These are phyloP conservation scores for Epicampocera succincta DNA, from an alignment of 2,888 invertebrate genomes.

Conservation along the genomic window DNA sequence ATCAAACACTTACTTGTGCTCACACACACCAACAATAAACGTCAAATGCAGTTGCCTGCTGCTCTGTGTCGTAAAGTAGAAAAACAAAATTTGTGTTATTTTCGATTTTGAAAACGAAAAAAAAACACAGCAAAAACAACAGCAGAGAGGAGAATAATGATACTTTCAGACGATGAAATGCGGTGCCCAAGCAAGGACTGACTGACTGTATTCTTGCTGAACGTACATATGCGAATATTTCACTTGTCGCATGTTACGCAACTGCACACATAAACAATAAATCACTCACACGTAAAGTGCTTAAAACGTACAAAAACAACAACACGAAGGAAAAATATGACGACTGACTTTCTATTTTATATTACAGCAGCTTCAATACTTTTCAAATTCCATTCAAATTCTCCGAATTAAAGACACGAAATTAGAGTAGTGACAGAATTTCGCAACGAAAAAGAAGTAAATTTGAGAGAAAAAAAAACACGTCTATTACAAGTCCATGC, in stretches of 20 bases:
- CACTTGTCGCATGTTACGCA: slow-evolving; percentile 45
- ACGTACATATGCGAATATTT: not conserved
- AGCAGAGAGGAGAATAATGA: slow-evolving; percentile 1
- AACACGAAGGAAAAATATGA: slow-evolving; percentile 38
- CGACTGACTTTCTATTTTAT: slow-evolving; percentile 25
- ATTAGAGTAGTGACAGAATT: not conserved
- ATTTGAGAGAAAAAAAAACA: not conserved
- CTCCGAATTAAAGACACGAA: not conserved
- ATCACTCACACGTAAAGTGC: slow-evolving; percentile 60
- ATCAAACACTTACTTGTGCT: slow-evolving; percentile 9
- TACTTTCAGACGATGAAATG: slow-evolving; percentile 7
- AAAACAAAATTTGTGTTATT: slow-evolving; percentile 22
- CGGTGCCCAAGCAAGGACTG: too few species aligned
- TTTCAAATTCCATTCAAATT: slow-evolving; percentile 39
- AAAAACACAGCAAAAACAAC: too few species aligned
- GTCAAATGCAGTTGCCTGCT: slow-evolving; percentile 18
- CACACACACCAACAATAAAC: slow-evolving; percentile 1
- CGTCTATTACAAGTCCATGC: too few species aligned
- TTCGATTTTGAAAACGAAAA: slow-evolving; percentile 21
- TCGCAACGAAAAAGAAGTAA: not conserved
- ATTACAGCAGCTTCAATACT: slow-evolving; percentile 9
- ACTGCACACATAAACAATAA: slow-evolving; percentile 54
- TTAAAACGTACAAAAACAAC: slow-evolving; percentile 29
- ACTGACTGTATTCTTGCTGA: not conserved
- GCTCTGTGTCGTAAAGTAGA: not conserved